Evolutionary conservation across 2,888 invertebrate genomes (phyloP), one percentile per base, ranked within the genome.

Genomic region (Erannis defoliaria): DNA sequence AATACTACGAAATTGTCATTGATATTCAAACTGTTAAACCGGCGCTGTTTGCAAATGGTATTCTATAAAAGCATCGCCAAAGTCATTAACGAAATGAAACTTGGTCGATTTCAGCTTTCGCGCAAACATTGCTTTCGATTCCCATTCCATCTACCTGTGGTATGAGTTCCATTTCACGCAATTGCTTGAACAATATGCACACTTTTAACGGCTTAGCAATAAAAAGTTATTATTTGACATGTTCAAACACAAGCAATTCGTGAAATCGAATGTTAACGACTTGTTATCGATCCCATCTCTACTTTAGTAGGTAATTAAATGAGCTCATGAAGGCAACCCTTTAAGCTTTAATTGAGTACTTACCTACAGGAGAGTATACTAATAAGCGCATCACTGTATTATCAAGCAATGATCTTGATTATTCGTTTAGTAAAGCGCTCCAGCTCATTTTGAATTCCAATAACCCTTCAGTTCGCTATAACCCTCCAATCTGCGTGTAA

Each of bases 401-500:
- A 40, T 35, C 42, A 16, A 48, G 55, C 45, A 50, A 50, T 19
- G 37, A 19, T 37, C 50, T 35, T 42, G 18, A 35, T 49, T 50
- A 49, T 56, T 49, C 40, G 29, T 14, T 46, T 57, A 23, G 35
- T 35, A 43, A 18, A 35, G 21, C 23, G 26, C 31, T 48, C 8
- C 35, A 26, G 42, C 50, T 46, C 51, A 19, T 51, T 45, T 49
- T 12, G 21, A 37, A 51, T 48, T 62, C 62, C 51, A 53, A 62
- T 56, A 62, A 62, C 42, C 53, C 55, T 46, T 51, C 37, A 35
- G 42, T 67, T 60, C 63, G 29, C 48, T 58, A 49, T 64, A 64
- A 61, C 60, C 50, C 56, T 62, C 58, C 42, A 66, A 64, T 64
- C 59, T 58, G 61, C 62, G 50, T 31, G 38, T 72, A 70, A 70